Evolutionary conservation across 2,797 vertebrate species (phyloP).

Genomic region (Paguma larvata): DNA sequence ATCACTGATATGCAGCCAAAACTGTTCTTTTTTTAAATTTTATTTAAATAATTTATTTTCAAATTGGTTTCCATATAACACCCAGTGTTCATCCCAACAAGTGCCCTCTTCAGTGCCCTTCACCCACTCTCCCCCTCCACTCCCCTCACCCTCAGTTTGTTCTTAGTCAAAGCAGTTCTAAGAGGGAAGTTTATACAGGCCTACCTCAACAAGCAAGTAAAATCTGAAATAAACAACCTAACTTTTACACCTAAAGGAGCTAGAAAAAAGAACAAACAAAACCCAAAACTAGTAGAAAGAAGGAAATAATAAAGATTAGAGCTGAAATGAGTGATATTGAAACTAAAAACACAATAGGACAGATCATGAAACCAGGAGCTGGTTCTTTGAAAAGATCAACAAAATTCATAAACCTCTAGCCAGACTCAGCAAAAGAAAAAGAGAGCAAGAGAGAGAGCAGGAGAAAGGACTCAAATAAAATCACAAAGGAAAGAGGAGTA

Average conservation of each 20-base stretch:
- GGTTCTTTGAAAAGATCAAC: neutral
- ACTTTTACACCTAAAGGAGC: neutral
- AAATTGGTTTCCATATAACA: too few relatives aligned
- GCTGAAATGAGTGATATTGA: neutral
- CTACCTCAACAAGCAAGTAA: neutral
- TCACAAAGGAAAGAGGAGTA: neutral
- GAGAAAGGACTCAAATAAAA: neutral
- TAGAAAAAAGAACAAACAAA: neutral
- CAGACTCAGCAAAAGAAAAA: neutral
- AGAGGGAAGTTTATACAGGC: neutral
- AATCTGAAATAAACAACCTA: neutral
- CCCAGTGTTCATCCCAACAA: too few relatives aligned
- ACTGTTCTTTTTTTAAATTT: neutral
- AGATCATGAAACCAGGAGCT: neutral
- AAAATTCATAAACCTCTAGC: neutral
- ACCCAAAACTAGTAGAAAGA: neutral
- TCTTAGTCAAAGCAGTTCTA: neutral
- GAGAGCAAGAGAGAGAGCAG: neutral
- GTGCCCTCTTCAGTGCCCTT: too few relatives aligned
- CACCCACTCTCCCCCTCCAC: too few relatives aligned
- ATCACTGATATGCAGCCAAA: neutral
- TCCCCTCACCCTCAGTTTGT: too few relatives aligned
- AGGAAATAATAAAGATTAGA: neutral
- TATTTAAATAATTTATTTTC: too few relatives aligned
- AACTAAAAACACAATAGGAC: neutral